Evolutionary conservation across 1,140 invertebrate genomes (phyloP), one percentile per base, ranked within the genome.

Genomic region (Carcinoscorpius rotundicauda): DNA sequence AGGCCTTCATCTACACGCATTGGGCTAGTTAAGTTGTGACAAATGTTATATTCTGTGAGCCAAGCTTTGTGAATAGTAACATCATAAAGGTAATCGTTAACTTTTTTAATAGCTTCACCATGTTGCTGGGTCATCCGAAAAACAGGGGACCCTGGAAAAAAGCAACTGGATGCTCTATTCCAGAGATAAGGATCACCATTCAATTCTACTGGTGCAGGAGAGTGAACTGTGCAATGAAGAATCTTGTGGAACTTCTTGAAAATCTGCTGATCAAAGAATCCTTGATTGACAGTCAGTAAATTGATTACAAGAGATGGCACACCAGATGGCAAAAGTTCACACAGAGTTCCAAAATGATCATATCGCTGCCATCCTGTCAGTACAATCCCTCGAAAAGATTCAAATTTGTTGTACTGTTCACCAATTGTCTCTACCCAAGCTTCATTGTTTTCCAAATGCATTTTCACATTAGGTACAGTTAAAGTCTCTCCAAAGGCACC

Each of bases 311-410:
- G 76, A 0, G 85, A 87, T 5, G 95, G 95, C 62, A 98, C 77
- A 4, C 85, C 83, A 1, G 84, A 82, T 4, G 82, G 82, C 5
- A 99, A 76, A 6, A 97, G 77, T 78, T 99, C 96, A 76, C 92
- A 96, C 10, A 97, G 80, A 0, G 89, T 84, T 5, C 91, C 89
- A 79, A 93, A 92, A 75, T 98, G 95, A 76, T 95, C 92, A 73
- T 92, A 96, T 71, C 86, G 77, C 70, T 87, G 86, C 86, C 87
- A 89, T 0, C 86, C 85, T 49, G 85, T 87, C 5, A 87, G 71
- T 0, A 80, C 82, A 63, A 82, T 77, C 6, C 85, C 85, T 62
- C 80, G 75, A 66, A 86, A 80, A 9, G 71, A 69, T 55, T 80
- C 77, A 71, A 85, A 84, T 58, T 78, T 80, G 3, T 78, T 74